A percentile compares a stretch with the other conserved stretches of the same genome.
These are phyloP conservation scores for Huso huso DNA, from an alignment of 2,797 vertebrate species.

Conservation along the genomic window DNA sequence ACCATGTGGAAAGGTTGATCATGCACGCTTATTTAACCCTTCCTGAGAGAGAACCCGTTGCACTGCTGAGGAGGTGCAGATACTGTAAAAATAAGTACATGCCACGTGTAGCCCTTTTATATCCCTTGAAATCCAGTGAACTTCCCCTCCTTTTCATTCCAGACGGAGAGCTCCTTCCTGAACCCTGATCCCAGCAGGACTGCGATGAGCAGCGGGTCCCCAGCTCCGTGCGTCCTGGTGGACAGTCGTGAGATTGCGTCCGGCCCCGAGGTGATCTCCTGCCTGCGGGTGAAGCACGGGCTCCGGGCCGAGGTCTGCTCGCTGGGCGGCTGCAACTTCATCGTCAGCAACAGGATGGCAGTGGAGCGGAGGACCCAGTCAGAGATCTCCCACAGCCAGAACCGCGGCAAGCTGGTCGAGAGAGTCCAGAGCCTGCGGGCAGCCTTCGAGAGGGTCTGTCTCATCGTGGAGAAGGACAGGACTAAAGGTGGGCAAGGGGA, in stretches of 20 bases:
- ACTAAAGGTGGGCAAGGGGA: constrained; percentile 53
- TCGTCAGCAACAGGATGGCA: constrained; percentile 76
- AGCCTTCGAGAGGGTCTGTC: constrained; percentile 72
- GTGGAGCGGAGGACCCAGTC: constrained; percentile 67
- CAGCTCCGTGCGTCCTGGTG: constrained; percentile 51
- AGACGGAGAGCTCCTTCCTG: not conserved
- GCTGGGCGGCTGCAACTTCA: constrained; percentile 66
- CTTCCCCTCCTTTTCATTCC: not conserved
- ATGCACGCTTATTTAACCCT: too few relatives aligned
- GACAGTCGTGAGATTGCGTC: constrained; percentile 71
- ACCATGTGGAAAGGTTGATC: too few relatives aligned
- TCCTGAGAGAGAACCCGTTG: too few relatives aligned
- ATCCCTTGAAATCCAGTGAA: too few relatives aligned
- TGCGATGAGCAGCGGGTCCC: not conserved
- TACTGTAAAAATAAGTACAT: too few relatives aligned
- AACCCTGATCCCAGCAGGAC: not conserved
- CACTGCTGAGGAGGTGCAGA: too few relatives aligned
- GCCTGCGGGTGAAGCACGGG: constrained; percentile 59
- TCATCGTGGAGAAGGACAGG: constrained; percentile 82
- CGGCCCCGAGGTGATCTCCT: constrained; percentile 65
- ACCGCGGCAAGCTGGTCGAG: constrained; percentile 58
- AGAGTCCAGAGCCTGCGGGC: constrained; percentile 60
- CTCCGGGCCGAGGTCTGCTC: constrained; percentile 70
- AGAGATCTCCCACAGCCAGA: constrained; percentile 49
- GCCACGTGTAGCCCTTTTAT: too few relatives aligned